Percentiles rank a stretch among this genome's conserved stretches.
phyloP scores from a whole-genome alignment of 2,113 vertebrate genomes.

The Macroglossus sobrinus region DNA sequence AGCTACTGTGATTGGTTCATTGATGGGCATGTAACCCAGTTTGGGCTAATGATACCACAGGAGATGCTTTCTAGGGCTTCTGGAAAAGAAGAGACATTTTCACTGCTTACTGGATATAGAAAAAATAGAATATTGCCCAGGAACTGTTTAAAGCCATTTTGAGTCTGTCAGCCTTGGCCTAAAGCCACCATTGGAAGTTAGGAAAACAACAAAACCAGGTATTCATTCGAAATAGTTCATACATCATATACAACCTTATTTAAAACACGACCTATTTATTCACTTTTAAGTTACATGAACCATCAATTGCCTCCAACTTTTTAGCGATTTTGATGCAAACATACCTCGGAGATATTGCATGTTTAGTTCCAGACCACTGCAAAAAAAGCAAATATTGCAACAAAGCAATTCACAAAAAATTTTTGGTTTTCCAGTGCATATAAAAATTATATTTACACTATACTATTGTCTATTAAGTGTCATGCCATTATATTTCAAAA shows the following conservation, averaged over 20 bases:
- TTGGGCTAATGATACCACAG: background rate
- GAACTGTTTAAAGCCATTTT: background rate
- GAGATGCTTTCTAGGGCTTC: background rate
- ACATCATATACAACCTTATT: background rate
- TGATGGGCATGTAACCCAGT: background rate
- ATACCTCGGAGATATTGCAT: background rate
- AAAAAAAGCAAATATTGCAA: background rate
- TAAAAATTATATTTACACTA: background rate
- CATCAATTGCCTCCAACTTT: background rate
- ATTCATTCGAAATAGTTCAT: background rate
- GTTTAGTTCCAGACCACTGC: background rate
- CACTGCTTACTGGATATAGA: background rate
- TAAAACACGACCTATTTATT: background rate
- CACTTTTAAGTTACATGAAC: background rate
- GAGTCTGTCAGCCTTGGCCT: background rate
- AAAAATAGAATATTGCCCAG: background rate
- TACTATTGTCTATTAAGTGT: background rate
- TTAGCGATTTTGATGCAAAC: background rate
- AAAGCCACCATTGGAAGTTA: background rate
- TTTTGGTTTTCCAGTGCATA: background rate
- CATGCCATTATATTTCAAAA: background rate
- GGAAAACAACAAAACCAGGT: background rate
- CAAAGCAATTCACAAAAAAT: background rate
- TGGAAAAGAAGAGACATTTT: background rate
- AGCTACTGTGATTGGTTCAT: background rate